Evolutionary conservation across 2,113 vertebrate genomes (phyloP).

Genomic region (Archocentrus centrarchus): DNA sequence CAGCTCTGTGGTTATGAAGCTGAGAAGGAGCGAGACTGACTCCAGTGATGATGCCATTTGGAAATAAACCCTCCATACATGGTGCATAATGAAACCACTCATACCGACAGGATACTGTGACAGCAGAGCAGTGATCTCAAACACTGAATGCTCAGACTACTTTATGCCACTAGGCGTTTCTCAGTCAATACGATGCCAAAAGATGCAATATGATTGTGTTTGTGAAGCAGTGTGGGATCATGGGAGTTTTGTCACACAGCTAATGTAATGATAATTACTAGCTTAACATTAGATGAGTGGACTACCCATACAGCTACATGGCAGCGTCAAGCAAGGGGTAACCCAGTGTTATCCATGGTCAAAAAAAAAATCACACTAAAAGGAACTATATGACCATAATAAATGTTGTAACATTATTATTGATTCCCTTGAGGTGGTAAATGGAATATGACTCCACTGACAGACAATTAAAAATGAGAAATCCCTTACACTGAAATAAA

Average conservation of each 20-base stretch:
- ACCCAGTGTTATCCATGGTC: background rate
- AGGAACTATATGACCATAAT: background rate
- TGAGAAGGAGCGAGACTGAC: background rate
- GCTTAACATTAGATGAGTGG: background rate
- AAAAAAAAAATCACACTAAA: background rate
- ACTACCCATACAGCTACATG: background rate
- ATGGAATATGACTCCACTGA: background rate
- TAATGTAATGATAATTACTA: background rate
- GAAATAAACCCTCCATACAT: constrained; percentile 36
- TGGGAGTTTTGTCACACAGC: background rate
- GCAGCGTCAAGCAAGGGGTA: background rate
- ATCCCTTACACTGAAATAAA: background rate
- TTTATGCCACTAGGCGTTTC: background rate
- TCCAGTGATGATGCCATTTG: constrained; percentile 35
- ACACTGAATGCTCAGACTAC: background rate
- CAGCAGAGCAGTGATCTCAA: background rate
- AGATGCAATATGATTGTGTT: background rate
- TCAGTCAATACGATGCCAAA: background rate
- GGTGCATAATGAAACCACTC: constrained; percentile 43
- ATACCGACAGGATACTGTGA: constrained; percentile 6
- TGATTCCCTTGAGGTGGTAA: background rate
- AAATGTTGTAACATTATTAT: background rate
- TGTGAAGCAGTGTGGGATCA: background rate
- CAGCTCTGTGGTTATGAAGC: background rate
- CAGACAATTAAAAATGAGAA: background rate